phyloP scores from a whole-genome alignment of 2,113 vertebrate genomes.

The Osmerus mordax region DNA sequence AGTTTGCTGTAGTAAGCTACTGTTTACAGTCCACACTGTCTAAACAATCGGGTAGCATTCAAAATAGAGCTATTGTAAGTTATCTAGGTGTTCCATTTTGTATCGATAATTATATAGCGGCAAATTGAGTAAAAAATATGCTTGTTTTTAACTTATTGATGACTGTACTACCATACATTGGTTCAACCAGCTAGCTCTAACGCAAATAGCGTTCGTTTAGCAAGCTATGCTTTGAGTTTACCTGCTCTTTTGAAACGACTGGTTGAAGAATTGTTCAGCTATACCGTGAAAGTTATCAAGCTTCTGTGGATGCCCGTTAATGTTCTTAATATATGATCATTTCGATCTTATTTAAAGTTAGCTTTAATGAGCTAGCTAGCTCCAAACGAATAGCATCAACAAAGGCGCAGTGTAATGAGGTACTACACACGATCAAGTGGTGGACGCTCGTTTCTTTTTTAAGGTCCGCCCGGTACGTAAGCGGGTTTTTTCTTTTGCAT shows the following conservation, averaged over 20 bases:
- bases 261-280: constrained; percentile 5
- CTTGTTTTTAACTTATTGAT: too few species aligned
- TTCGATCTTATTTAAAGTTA: background rate
- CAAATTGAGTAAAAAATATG: too few species aligned
- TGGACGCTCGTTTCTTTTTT: constrained; percentile 1
- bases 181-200: constrained; percentile 19
- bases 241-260: constrained; percentile 30
- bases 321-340: background rate
- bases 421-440: constrained; percentile 8
- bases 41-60: too few species aligned
- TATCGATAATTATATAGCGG: too few species aligned
- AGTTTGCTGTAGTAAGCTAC: too few species aligned
- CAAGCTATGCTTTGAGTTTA: constrained; percentile 32
- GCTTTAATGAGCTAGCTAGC: background rate
- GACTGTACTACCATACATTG: too few species aligned
- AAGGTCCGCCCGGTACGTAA: background rate
- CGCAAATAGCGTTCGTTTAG: background rate
- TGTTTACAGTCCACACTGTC: too few species aligned
- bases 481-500: background rate
- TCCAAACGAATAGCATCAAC: constrained; percentile 41
- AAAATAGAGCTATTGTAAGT: too few species aligned
- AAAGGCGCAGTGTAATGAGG: constrained; percentile 56
- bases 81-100: too few species aligned
- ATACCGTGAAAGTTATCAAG: too few species aligned
- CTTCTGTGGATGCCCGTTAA: background rate